Evolutionary conservation across 2,113 vertebrate genomes (phyloP), one percentile per base, ranked within the genome.

Genomic region (Sylvietta virens): DNA sequence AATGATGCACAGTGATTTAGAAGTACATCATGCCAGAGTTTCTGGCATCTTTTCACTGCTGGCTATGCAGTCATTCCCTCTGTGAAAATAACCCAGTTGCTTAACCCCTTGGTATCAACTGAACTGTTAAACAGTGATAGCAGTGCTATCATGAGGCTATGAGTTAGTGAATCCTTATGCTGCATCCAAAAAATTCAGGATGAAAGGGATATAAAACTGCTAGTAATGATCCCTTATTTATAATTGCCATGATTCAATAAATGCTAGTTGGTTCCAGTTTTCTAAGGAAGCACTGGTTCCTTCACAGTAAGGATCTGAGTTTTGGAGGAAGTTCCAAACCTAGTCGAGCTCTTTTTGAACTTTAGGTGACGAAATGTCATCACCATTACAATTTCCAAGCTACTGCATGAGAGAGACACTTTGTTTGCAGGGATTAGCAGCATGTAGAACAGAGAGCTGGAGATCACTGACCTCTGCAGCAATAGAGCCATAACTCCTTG

Each of bases 101-200:
- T 92, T 78, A 67, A 71, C 47, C 72, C 93, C 71, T 83, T 77
- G 81, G 13, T 97, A 72, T 69, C 58, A 88, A 47, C 65, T 31
- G 78, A 23, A 61, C 42, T 81, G 60, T 78, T 74, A 88, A 93
- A 92, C 37, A 96, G 69, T 61, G 78, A 37, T 81, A 94, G 92
- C 80, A 84, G 39, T 39, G 26, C 56, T 94, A 62, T 83, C 50
- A 58, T 51, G 91, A 70, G 51, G 33, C n/a, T 81, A 7, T 58
- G 76, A 73, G 81, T 88, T 94, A 86, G 79, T 81, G 64, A 88
- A 86, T 86, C 71, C 37, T 86, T 86, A 86, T 56, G 39, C 33
- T 80, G 62, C 39, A 71, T 62, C 50, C 31, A 77, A 71, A 93
- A 91, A 83, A 92, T 77, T 61, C 47, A 62, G 42, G n/a, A 78